Conservation (phyloP, 1,140 invertebrate species). For the Euschistus heros region DNA sequence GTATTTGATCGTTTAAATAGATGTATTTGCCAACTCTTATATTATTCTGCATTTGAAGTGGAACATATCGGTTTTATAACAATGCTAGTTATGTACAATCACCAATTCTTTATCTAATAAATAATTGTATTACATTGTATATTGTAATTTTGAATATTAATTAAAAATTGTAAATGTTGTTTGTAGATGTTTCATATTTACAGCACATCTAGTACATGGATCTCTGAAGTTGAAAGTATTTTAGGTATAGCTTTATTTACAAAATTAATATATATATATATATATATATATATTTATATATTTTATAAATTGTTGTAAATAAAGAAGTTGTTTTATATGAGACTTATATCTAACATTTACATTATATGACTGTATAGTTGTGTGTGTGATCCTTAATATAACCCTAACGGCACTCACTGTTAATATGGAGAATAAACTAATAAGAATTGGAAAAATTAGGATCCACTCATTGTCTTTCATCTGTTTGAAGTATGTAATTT, state of each 20-base stretch:
- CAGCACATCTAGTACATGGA: not conserved
- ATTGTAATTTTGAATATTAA: not conserved
- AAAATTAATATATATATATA: not conserved
- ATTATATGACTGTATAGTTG: not conserved
- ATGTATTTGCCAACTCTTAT: too few species aligned
- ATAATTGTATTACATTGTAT: not conserved
- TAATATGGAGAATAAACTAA: too few species aligned
- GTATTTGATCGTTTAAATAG: too few species aligned
- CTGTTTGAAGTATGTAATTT: too few species aligned
- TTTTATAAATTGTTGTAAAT: slow-evolving; percentile 12
- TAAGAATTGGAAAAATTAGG: too few species aligned
- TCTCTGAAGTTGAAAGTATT: not conserved
- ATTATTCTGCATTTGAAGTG: too few species aligned
- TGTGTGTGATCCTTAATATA: too few species aligned
- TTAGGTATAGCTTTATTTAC: slow-evolving; percentile 4
- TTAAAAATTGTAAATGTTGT: not conserved
- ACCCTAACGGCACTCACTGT: too few species aligned
- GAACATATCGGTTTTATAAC: slow-evolving; percentile 12
- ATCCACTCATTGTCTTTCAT: too few species aligned
- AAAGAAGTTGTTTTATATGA: slow-evolving; percentile 10
- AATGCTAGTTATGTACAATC: slow-evolving; percentile 1
- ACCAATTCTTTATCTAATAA: not conserved
- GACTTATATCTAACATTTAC: not conserved
- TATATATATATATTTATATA: not conserved
- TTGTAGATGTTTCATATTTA: slow-evolving; percentile 3